Evolutionary conservation across 2,888 invertebrate genomes (phyloP).

Genomic region (Lypha dubia): DNA sequence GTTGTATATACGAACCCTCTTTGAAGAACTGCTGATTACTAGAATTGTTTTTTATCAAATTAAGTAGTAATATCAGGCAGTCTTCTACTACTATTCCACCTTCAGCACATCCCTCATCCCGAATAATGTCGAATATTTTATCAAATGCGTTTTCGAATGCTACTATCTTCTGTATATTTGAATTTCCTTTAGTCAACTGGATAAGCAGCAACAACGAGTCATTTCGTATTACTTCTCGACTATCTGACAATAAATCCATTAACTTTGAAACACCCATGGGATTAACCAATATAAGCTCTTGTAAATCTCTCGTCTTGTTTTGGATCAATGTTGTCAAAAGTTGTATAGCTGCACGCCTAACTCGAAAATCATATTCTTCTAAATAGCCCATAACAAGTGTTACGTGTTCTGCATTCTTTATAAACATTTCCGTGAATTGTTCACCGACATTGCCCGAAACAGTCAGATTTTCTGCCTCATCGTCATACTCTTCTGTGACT

Average conservation of each 20-base stretch:
- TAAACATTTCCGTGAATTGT: slow-evolving; percentile 98
- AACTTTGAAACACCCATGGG: slow-evolving; percentile 99
- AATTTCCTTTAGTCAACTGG: slow-evolving; percentile 93
- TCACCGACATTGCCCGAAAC: slow-evolving; percentile 91
- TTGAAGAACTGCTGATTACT: slow-evolving; percentile 99
- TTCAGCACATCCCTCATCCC: slow-evolving; percentile 95
- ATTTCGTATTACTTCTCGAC: slow-evolving; percentile 97
- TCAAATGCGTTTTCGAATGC: slow-evolving; percentile 99
- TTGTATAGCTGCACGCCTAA: slow-evolving; percentile 94
- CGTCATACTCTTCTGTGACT: slow-evolving; percentile 90
- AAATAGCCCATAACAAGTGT: slow-evolving; percentile 91
- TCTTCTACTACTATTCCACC: slow-evolving; percentile 99
- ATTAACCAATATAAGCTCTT: slow-evolving; percentile 93
- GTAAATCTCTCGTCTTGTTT: slow-evolving; percentile 93
- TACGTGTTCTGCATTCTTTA: slow-evolving; percentile 94
- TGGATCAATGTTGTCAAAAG: slow-evolving; percentile 93
- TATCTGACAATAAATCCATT: slow-evolving; percentile 97
- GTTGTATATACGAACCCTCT: slow-evolving; percentile 97
- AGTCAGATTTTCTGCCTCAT: slow-evolving; percentile 88
- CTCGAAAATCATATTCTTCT: slow-evolving; percentile 97
- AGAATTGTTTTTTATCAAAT: slow-evolving; percentile 96
- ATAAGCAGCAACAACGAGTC: slow-evolving; percentile 95
- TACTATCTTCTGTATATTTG: slow-evolving; percentile 99
- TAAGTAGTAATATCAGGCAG: slow-evolving; percentile 95
- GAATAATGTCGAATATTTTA: slow-evolving; percentile 95